Conservation (phyloP, 2,113 vertebrate genomes). For the Pygoscelis antarcticus region DNA sequence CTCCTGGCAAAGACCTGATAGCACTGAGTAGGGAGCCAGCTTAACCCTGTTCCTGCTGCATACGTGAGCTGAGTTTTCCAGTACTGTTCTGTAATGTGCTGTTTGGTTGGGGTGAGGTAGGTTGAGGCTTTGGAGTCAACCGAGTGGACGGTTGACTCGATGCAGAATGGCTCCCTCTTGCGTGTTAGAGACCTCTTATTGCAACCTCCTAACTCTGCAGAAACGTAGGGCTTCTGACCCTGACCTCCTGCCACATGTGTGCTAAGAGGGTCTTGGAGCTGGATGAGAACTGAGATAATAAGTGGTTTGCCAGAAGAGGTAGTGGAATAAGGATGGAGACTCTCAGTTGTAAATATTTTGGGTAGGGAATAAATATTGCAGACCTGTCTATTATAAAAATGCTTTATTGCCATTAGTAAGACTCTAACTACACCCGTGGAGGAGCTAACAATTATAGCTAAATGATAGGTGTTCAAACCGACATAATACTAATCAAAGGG, state of each 20-base stretch:
- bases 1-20: background rate
- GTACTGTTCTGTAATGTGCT: background rate
- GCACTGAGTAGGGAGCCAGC: background rate
- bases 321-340: background rate
- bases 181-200: background rate
- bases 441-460: background rate
- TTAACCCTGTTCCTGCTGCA: background rate
- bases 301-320: background rate
- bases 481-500: background rate
- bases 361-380: background rate
- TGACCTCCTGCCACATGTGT: background rate
- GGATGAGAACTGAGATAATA: background rate
- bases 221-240: fast-evolving
- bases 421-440: background rate
- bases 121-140: background rate
- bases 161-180: background rate
- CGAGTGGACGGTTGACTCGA: fast-evolving
- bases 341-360: background rate
- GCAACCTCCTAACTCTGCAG: background rate
- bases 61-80: background rate
- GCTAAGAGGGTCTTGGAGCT: background rate
- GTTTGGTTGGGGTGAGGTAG: background rate
- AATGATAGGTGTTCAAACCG: background rate
- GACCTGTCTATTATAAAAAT: background rate
- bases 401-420: background rate